Base-by-base conservation (phyloP, 2,888 invertebrate genomes). In the Anodontia alba region DNA sequence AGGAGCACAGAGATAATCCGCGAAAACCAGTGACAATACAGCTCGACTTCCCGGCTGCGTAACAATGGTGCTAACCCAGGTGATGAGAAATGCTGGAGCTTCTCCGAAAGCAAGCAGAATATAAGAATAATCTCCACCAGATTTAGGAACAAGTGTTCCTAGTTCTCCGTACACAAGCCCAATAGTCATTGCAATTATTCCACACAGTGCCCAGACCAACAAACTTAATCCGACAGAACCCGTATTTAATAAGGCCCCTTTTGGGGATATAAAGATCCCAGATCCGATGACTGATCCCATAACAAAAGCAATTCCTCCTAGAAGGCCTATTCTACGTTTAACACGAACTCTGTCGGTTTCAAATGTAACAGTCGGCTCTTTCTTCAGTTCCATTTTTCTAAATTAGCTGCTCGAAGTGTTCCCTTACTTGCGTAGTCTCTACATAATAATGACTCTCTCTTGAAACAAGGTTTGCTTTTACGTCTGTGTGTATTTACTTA, bases 211-310 rank as follows among this genome's bases (percentile, higher is more conserved):
- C 88, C 88, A 88, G 1, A 88, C 73, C 10, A 88, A 72, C 29
- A 88, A 70, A 57, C 85, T 86, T 38, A 87, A 96, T 95, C 98
- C 98, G 95, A 98, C 97, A 95, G 98, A 98, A 95, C 97, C 97
- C 0, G 97, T 96, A 88, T 96, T 96, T 89, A 96, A 94, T 95
- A 98, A 96, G 94, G 99, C 97, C 95, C 98, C 98, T 95, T 98
- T 97, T 95, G 98, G 98, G 96, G 98, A 98, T 95, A 99, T 98
- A 96, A 99, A 99, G 95, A 99, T 99, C 96, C 99, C 99, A 95
- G 98, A 98, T 94, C 98, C 98, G 98, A 95, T 82, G 33, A 86
- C 70, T 0, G 70, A 33, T 17, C 84, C 84, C 49, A 80, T 49
- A 1, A 84, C 67, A 49, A 86, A 83, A n/a, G 79, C 57, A 15